phyloP scores from a whole-genome alignment of 2,888 invertebrate species.

The Dicroscelio sp. region DNA sequence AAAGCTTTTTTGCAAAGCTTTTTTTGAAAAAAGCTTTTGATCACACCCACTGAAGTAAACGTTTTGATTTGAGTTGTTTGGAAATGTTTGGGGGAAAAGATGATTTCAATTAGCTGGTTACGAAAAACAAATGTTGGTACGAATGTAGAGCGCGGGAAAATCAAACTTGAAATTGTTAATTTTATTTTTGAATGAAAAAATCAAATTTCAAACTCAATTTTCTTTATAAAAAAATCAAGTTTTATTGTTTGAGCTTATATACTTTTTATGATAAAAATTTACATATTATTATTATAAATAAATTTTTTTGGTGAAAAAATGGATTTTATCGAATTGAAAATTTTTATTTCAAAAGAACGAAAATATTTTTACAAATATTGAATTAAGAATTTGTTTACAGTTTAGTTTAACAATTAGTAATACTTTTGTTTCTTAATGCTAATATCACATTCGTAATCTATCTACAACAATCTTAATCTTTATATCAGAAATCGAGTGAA shows the following conservation, averaged over 20 bases:
- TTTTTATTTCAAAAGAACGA: not conserved
- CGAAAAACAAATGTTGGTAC: not conserved
- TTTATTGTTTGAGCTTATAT: not conserved
- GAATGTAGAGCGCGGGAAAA: not conserved
- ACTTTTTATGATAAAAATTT: not conserved
- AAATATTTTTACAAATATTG: not conserved
- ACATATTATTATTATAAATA: too few species aligned
- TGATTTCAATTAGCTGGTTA: not conserved
- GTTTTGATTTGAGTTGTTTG: not conserved
- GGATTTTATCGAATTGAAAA: conserved; percentile 16
- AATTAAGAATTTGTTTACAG: too few species aligned
- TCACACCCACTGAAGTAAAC: not conserved
- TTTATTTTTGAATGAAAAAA: too few species aligned
- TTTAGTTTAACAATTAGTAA: conserved; percentile 14
- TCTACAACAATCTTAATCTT: too few species aligned
- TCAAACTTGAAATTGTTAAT: not conserved
- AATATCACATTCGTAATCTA: conserved; percentile 1
- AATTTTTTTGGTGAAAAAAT: not conserved
- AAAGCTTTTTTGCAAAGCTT: too few species aligned
- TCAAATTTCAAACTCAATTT: too few species aligned
- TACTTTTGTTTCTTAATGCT: conserved; percentile 13
- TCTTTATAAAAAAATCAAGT: not conserved
- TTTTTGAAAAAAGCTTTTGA: too few species aligned
- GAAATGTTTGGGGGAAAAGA: not conserved
- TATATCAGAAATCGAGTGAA: conserved; percentile 8